Evolutionary conservation across 2,888 invertebrate genomes (phyloP), one percentile per base, ranked within the genome.

Genomic region (Lordiphosa andalusiaca): DNA sequence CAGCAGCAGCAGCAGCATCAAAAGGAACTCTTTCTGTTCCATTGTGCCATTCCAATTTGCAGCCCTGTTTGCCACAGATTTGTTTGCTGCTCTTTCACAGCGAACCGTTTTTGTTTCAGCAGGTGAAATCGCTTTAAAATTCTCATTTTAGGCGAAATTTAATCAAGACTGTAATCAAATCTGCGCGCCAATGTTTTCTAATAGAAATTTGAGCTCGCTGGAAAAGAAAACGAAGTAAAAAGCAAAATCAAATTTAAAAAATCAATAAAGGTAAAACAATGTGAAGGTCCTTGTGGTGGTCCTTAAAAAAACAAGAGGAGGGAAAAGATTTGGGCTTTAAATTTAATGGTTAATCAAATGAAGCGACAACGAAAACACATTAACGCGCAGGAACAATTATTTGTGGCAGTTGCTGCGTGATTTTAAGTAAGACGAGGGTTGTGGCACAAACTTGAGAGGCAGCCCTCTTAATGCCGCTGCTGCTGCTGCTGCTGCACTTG

Each of bases 81-180:
- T 47, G 55, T 38, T 44, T 13, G 16, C 9, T 10, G 23, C 16
- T 16, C 6, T 16, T 35, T 21, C 21, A 13, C 10, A 39, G 7
- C 39, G 33, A 5, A 25, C 23, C 33, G 41, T 44, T 47, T 53
- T 65, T 65, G 50, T 49, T 9, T 49, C 16, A 37, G 42, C 62
- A 30, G 30, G 30, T 30, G 9, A 9, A 30, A 30, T 10, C 16
- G 30, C 30, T 66, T 65, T 70, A 80, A 78, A 67, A 67, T 37
- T 30, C 49, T 46, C 54, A 42, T 41, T 67, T 48, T 59, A 48
- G 71, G 59, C 61, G 53, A 82, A 75, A 69, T 75, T 73, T 75
- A 70, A 75, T 78, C 75, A 72, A 65, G 71, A 64, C 61, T 71
- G 77, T 82, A 78, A 78, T 80, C 80, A 75, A 78, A 78, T 82